Base-by-base conservation (phyloP, 2,888 invertebrate genomes). In the Silvanus unidentatus region DNA sequence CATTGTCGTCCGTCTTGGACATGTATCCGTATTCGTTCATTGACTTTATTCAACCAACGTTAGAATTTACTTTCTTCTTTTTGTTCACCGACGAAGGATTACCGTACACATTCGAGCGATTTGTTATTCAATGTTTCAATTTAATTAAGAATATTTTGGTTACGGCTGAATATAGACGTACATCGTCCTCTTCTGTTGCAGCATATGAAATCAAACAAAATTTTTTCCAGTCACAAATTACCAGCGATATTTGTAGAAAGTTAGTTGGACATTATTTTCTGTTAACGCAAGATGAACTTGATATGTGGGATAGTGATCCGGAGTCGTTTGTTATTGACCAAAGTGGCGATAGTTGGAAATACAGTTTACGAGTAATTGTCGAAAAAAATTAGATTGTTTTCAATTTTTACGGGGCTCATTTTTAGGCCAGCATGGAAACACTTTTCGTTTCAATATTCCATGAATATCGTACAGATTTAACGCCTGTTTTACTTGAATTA, bases 301-400 rank as follows among this genome's bases (percentile, higher is more conserved):
- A 86, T 40, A 74, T 84, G 44, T 96, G 95, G 96, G 88, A 90
- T 62, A 80, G 83, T 1, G 91, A 94, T 70, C 93, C 95, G 0
- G 96, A 96, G 73, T 84, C 84, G 54, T 95, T 90, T 69, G 88
- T 89, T 63, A 84, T 84, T 34, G 91, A 91, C 61, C 92, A 93
- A 68, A 82, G 84, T 9, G 92, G 92, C 1, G 94, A 95, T 68
- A 86, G 88, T n/a, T 94, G 92, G 89, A 94, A 92, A 66, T 96
- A 92, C 66, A 90, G 86, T 62, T 75, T 94, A 49, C 80, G 89
- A 77, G 89, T 89, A 71, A 74, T 5, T 22, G 3, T 22, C 4
- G 22, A 5, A 3, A 22, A 3, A 8, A 22, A 5, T 77, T 73
- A n/a, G n/a, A n/a, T 39, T 13, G 15, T 32, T 9, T 44, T 53